Percentiles rank a stretch among this genome's conserved stretches.
Conservation (phyloP, 2,113 vertebrate genomes). For the Eublepharis macularius region DNA sequence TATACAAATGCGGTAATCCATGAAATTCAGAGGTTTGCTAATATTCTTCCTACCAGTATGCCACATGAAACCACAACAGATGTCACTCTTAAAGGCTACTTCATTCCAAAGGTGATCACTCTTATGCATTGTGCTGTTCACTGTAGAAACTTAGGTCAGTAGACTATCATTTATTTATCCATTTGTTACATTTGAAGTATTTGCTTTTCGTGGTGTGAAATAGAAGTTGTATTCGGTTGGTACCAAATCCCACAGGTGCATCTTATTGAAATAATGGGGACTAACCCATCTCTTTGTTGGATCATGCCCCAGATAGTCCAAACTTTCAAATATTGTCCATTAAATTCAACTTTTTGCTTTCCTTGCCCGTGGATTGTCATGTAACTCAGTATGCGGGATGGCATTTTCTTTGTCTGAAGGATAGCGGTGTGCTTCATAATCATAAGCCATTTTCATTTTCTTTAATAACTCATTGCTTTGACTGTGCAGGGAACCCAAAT, state of each 20-base stretch:
- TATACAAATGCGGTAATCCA: no score
- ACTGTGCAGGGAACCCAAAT: conserved; percentile 58
- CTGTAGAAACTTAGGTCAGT: neutral
- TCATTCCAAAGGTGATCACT: conserved; percentile 64
- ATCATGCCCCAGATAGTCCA: no score
- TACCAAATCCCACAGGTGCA: no score
- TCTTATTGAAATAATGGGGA: no score
- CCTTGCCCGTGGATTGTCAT: neutral
- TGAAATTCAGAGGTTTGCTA: no score
- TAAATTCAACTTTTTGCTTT: neutral
- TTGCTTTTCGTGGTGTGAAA: no score
- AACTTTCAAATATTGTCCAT: no score
- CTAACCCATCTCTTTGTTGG: no score
- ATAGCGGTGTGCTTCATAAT: neutral
- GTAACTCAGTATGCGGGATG: neutral
- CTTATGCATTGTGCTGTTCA: neutral
- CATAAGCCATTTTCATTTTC: neutral
- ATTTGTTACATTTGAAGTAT: neutral
- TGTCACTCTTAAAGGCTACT: conserved; percentile 55
- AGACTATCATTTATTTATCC: no score
- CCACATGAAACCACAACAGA: conserved; percentile 55
- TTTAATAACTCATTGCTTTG: neutral
- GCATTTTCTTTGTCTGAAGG: neutral
- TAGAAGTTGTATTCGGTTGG: no score
- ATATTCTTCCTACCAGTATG: conserved; percentile 52